Conservation (phyloP, 1,140 invertebrate species). For the Physella acuta region DNA sequence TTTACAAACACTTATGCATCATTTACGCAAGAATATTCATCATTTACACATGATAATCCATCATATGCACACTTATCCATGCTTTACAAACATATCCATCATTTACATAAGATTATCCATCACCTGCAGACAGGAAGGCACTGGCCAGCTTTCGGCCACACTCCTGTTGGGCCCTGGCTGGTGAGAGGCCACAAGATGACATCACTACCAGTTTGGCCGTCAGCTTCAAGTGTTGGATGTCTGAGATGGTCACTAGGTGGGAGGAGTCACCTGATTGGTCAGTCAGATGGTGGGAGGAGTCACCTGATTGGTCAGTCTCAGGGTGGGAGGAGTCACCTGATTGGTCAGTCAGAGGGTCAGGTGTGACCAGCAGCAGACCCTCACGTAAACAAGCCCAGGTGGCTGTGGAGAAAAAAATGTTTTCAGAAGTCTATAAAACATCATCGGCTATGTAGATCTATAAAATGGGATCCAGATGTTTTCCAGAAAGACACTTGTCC, state of each 20-base stretch:
- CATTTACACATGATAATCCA: no score
- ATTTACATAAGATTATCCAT: neutral
- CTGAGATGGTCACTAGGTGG: conserved; percentile 45
- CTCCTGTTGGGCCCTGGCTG: conserved; percentile 29
- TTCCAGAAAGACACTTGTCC: no score
- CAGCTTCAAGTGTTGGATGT: conserved; percentile 43
- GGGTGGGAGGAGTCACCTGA: conserved; percentile 33
- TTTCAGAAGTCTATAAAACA: no score
- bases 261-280: conserved; percentile 34
- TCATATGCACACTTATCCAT: no score
- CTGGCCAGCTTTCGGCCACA: conserved; percentile 38
- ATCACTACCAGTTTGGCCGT: conserved; percentile 49
- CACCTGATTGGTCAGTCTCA: no score
- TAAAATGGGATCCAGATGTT: no score
- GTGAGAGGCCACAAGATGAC: conserved; percentile 13
- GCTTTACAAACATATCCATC: no score
- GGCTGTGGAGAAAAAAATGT: no score
- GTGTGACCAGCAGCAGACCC: conserved; percentile 43
- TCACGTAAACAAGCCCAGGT: conserved; percentile 49
- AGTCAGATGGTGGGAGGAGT: conserved; percentile 39
- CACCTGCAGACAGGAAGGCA: conserved; percentile 52
- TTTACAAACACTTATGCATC: no score
- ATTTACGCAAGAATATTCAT: no score
- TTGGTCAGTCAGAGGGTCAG: conserved; percentile 34
- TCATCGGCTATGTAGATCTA: no score